phyloP scores from a whole-genome alignment of 2,797 vertebrate species.

The Gymnopithys bicolor region DNA sequence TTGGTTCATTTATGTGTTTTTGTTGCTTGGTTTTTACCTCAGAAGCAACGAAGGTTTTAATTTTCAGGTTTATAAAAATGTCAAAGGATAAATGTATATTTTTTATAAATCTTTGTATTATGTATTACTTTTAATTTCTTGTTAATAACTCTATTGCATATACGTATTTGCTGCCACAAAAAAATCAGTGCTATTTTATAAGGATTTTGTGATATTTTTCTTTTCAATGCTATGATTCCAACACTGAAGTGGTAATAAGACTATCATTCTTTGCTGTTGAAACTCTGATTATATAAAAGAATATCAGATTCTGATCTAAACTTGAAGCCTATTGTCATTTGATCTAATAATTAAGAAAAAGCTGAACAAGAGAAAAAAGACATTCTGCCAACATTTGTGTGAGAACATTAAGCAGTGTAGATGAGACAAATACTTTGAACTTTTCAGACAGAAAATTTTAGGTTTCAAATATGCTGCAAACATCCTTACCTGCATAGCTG shows the following conservation, averaged over 20 bases:
- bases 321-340: not conserved
- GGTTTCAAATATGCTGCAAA: not conserved
- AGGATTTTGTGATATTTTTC: not conserved
- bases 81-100: not conserved
- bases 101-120: not conserved
- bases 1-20: not conserved
- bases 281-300: not conserved
- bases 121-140: not conserved
- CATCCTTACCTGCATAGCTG: not conserved
- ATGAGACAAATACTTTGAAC: not conserved
- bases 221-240: not conserved
- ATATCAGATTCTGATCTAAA: not conserved
- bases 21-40: not conserved
- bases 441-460: not conserved
- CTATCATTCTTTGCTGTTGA: not conserved
- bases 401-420: not conserved
- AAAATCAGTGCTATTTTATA: not conserved
- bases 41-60: not conserved
- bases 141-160: not conserved
- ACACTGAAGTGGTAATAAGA: not conserved
- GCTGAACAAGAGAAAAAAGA: not conserved
- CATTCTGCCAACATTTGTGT: rapidly evolving
- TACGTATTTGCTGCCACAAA: not conserved
- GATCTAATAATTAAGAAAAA: not conserved
- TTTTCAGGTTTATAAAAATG: not conserved